phyloP scores from a whole-genome alignment of 2,113 vertebrate genomes.

The Probosciger aterrimus region DNA sequence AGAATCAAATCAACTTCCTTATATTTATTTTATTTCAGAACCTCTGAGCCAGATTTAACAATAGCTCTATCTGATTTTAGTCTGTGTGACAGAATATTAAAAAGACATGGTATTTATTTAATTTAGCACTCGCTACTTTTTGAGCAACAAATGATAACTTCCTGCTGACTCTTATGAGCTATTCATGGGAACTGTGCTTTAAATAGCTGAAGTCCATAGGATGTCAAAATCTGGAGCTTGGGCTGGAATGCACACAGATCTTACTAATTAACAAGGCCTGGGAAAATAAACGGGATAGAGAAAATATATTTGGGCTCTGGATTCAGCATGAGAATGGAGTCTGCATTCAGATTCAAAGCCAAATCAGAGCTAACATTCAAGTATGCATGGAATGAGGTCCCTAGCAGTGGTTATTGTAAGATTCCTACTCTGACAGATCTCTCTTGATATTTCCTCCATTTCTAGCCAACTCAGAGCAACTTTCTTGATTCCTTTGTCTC shows the following conservation, averaged over 20 bases:
- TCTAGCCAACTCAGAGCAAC: background rate
- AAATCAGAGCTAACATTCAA: conserved; percentile 8
- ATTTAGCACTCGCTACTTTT: conserved; percentile 55
- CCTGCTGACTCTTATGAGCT: conserved; percentile 52
- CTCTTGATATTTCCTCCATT: background rate
- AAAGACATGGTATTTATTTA: conserved; percentile 51
- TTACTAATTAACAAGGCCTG: conserved; percentile 41
- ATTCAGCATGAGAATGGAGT: conserved; percentile 23
- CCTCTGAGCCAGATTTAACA: conserved; percentile 35
- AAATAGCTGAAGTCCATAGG: conserved; percentile 52
- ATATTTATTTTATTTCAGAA: conserved; percentile 43
- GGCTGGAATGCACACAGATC: conserved; percentile 40
- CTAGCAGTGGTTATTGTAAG: background rate
- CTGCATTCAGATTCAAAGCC: background rate
- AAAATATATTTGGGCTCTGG: conserved; percentile 17
- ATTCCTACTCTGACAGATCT: background rate
- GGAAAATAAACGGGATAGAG: conserved; percentile 34
- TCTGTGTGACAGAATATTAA: conserved; percentile 45
- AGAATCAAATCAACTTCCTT: conserved; percentile 34
- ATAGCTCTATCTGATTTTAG: conserved; percentile 40
- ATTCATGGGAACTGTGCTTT: conserved; percentile 25
- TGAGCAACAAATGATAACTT: conserved; percentile 53
- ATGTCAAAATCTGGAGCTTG: conserved; percentile 35
- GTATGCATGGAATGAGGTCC: conserved; percentile 22
- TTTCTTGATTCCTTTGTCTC: background rate